These are phyloP conservation scores for Crambe crambe DNA, from an alignment of 37 sponge, comb jelly and placozoan species.

Conservation along the genomic window DNA sequence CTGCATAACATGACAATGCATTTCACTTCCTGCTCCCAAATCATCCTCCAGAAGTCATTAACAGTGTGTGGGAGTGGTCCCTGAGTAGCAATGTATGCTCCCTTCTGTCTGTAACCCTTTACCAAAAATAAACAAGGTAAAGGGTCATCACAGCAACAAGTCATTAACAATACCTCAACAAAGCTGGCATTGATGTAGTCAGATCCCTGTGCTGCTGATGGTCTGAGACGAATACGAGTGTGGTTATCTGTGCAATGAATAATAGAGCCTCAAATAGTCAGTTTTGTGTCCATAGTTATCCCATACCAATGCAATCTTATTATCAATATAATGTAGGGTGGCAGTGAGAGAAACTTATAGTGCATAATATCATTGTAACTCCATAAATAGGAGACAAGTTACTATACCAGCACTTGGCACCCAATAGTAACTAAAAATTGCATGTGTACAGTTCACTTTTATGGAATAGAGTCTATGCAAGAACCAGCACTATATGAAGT, in stretches of 20 bases:
- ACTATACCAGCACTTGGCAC: too few relatives aligned
- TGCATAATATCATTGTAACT: too few relatives aligned
- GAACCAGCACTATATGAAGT: too few relatives aligned
- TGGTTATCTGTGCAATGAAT: conserved; percentile 19
- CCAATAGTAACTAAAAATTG: too few relatives aligned
- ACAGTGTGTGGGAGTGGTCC: conserved; percentile 59
- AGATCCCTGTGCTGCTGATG: conserved; percentile 35
- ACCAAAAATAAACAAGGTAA: neutral
- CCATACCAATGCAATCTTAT: too few relatives aligned
- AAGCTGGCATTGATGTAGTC: conserved; percentile 69
- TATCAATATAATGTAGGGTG: neutral
- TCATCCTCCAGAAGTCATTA: conserved; percentile 79
- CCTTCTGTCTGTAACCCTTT: conserved; percentile 39
- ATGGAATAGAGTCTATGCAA: too few relatives aligned
- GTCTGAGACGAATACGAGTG: conserved; percentile 19
- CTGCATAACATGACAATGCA: conserved; percentile 43
- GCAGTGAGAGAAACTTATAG: too few relatives aligned
- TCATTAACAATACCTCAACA: conserved; percentile 28
- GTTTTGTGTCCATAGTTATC: too few relatives aligned
- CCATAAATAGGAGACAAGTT: too few relatives aligned
- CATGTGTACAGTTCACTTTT: too few relatives aligned
- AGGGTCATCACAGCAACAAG: neutral
- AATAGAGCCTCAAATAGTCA: too few relatives aligned
- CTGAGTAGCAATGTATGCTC: conserved; percentile 75
- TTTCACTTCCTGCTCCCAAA: conserved; percentile 47